Conservation (phyloP, 2,797 vertebrate genomes). For the Cichlasoma orientale region DNA sequence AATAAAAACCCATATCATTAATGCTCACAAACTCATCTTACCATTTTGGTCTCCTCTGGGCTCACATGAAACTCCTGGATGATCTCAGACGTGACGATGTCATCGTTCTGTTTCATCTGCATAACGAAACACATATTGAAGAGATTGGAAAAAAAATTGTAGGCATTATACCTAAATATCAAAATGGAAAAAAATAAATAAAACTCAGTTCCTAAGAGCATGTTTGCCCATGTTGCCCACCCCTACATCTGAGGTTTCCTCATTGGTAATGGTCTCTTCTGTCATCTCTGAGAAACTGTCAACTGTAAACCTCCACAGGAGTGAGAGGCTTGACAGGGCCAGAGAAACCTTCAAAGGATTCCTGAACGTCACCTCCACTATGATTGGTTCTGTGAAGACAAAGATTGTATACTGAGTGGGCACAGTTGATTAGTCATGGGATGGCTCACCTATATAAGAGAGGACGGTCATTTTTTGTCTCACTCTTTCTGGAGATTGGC, state of each 20-base stretch:
- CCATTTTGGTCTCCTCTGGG: constrained; percentile 93
- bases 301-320: constrained; percentile 92
- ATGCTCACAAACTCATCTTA: constrained; percentile 58
- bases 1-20: too few relatives aligned
- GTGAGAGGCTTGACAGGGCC: constrained; percentile 87
- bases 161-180: not conserved
- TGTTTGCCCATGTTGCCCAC: constrained; percentile 23
- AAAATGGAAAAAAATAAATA: not conserved
- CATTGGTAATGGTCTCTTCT: constrained; percentile 83
- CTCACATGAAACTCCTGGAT: constrained; percentile 90
- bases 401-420: not conserved
- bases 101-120: constrained; percentile 76
- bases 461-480: too few relatives aligned
- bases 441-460: not conserved
- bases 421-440: not conserved
- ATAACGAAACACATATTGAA: constrained; percentile 5
- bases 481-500: too few relatives aligned
- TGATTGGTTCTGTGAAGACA: constrained; percentile 86
- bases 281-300: constrained; percentile 70
- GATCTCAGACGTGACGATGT: constrained; percentile 88
- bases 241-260: constrained; percentile 56
- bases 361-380: constrained; percentile 92
- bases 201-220: not conserved
- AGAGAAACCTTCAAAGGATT: constrained; percentile 95
- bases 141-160: not conserved